phyloP scores from a whole-genome alignment of 2,113 vertebrate genomes.

The Lagopus muta region DNA sequence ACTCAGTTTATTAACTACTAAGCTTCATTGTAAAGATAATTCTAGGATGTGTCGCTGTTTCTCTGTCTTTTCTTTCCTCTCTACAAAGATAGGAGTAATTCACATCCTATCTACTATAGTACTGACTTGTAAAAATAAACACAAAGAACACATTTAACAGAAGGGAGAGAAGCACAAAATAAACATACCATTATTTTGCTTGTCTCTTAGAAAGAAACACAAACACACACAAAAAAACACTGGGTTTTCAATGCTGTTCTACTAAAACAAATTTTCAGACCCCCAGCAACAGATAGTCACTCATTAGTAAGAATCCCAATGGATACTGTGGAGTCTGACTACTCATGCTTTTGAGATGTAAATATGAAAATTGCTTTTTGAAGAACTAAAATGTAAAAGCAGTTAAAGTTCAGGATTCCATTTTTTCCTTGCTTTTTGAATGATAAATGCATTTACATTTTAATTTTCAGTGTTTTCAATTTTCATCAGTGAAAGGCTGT shows the following conservation, averaged over 20 bases:
- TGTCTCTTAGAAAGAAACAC: background rate
- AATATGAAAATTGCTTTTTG: slow-evolving; percentile 53
- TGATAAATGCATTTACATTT: slow-evolving; percentile 71
- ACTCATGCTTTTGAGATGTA: slow-evolving; percentile 49
- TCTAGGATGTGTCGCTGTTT: background rate
- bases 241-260: background rate
- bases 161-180: background rate
- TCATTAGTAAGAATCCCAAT: slow-evolving; percentile 22
- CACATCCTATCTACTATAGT: background rate
- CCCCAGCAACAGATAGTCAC: background rate
- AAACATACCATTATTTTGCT: background rate
- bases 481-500: slow-evolving; percentile 53
- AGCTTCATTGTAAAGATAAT: background rate
- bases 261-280: slow-evolving; percentile 33
- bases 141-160: background rate
- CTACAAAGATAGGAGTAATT: background rate
- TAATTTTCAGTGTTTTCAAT: slow-evolving; percentile 71
- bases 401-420: slow-evolving; percentile 60
- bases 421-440: slow-evolving; percentile 48
- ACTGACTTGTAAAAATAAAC: background rate
- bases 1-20: background rate
- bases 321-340: slow-evolving; percentile 12
- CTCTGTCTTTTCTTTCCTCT: background rate
- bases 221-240: background rate
- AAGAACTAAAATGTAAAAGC: slow-evolving; percentile 56